Percentiles rank a stretch among this genome's conserved stretches.
phyloP scores from a whole-genome alignment of 2,113 vertebrate species.

The Microcebus griseorufus region DNA sequence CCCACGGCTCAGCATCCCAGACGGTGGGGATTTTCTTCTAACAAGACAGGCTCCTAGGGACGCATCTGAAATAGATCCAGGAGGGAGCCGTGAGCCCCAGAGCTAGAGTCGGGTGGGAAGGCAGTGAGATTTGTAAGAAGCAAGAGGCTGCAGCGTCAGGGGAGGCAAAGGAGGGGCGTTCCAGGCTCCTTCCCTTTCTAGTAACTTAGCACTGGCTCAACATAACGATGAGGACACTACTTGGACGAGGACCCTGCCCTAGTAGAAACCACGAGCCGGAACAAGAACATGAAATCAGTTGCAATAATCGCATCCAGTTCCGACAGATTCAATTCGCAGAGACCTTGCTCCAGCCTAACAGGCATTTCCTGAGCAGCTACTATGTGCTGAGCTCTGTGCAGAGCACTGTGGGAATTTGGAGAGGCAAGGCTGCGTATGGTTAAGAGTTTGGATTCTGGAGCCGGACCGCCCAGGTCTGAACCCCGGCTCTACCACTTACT shows the following conservation, averaged over 20 bases:
- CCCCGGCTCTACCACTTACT: neutral
- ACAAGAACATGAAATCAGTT: accelerated
- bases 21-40: neutral
- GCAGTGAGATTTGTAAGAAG: neutral
- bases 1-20: neutral
- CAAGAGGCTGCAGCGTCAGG: neutral
- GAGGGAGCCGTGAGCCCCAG: neutral
- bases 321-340: neutral
- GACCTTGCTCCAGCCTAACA: neutral
- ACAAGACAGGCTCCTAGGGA: neutral
- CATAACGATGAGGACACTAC: accelerated
- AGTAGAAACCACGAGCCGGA: neutral
- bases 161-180: neutral
- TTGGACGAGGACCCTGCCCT: neutral
- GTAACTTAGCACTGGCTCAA: neutral
- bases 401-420: neutral
- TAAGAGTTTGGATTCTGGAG: neutral
- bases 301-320: neutral
- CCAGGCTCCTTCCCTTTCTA: neutral
- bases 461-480: neutral
- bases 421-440: neutral
- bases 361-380: neutral
- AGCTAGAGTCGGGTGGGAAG: neutral
- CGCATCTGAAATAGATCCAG: neutral
- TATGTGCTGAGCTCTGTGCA: neutral